Conservation (phyloP, 2,797 vertebrate species). For the Petrocephalus schoutedeni region DNA sequence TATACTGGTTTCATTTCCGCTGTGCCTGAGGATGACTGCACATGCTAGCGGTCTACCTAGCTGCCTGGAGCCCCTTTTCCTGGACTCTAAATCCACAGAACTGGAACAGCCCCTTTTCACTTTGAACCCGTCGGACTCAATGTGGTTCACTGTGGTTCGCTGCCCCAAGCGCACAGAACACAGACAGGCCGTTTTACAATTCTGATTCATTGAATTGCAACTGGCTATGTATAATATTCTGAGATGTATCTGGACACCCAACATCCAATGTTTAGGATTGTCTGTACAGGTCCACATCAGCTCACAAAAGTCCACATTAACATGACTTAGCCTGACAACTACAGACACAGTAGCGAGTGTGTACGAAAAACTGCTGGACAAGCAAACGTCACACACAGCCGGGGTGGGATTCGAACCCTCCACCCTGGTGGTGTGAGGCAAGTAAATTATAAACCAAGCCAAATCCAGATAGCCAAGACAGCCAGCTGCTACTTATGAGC, state of each 20-base stretch:
- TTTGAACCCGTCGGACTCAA: background rate
- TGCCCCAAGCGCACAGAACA: background rate
- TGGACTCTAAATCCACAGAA: background rate
- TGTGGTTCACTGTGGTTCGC: background rate
- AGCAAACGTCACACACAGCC: no score
- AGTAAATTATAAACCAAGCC: background rate
- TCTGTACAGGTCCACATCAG: background rate
- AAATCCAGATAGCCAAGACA: background rate
- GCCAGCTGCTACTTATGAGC: background rate
- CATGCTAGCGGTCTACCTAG: background rate
- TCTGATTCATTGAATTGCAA: background rate
- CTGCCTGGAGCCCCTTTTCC: background rate
- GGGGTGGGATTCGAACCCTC: background rate
- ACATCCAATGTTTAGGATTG: background rate
- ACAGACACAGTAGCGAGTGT: background rate
- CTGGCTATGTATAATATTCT: background rate
- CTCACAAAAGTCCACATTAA: background rate
- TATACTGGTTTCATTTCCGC: background rate
- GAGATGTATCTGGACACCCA: background rate
- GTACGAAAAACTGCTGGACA: background rate
- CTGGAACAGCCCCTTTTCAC: background rate
- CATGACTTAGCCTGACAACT: background rate
- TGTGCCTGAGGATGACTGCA: background rate
- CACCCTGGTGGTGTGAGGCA: background rate
- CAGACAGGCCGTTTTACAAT: no score